These are phyloP conservation scores for Brenthis daphne DNA, from an alignment of 2,888 invertebrate species.

Conservation along the genomic window DNA sequence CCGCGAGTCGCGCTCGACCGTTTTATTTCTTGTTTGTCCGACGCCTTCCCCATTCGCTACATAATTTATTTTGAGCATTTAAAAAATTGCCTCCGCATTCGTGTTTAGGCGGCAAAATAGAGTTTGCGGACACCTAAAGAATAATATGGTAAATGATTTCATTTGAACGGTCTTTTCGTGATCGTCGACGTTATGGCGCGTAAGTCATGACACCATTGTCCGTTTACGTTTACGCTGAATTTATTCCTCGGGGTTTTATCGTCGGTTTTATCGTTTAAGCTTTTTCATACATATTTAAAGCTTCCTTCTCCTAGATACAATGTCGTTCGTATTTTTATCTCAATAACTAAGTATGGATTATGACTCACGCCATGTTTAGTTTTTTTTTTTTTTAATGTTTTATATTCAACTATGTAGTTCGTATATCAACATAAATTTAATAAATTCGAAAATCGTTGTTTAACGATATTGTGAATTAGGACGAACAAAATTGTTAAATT, in stretches of 20 bases:
- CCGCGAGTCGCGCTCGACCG: constrained; percentile 63
- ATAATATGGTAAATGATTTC: constrained; percentile 79
- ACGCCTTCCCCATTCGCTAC: constrained; percentile 70
- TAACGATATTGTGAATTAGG: too few species aligned
- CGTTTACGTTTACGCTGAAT: constrained; percentile 69
- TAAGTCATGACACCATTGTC: constrained; percentile 65
- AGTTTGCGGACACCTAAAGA: constrained; percentile 69
- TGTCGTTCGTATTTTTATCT: constrained; percentile 21
- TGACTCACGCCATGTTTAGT: not conserved
- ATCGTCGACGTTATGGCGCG: constrained; percentile 72
- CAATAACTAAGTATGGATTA: not conserved
- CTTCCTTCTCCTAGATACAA: constrained; percentile 43
- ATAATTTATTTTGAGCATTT: constrained; percentile 81
- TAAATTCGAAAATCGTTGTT: too few species aligned
- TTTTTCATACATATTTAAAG: constrained; percentile 72
- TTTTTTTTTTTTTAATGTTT: not conserved
- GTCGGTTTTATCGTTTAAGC: constrained; percentile 61
- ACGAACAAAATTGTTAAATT: too few species aligned
- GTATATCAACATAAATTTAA: too few species aligned
- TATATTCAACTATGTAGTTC: too few species aligned
- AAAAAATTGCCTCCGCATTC: constrained; percentile 76
- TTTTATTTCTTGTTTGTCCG: constrained; percentile 78
- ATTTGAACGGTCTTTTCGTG: constrained; percentile 72
- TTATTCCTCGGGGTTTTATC: constrained; percentile 63
- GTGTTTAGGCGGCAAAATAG: constrained; percentile 71